Evolutionary conservation across 2,888 invertebrate genomes (phyloP).

Genomic region (Orthosia incerta): DNA sequence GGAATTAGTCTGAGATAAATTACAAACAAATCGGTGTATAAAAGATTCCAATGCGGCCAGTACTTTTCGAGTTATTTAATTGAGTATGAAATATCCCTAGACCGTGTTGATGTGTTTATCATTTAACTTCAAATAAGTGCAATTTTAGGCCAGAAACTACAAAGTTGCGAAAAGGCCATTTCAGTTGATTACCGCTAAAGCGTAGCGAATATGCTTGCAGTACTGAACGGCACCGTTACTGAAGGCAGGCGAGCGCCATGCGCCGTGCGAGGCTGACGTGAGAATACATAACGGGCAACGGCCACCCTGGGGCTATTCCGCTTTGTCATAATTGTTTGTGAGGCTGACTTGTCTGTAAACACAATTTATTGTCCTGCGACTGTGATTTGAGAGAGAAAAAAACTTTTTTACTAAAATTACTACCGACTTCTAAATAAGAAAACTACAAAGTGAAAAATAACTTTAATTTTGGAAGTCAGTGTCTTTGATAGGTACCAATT

Average conservation of each 20-base stretch:
- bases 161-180: conserved; percentile 6
- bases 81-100: no score
- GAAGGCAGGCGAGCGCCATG: conserved; percentile 25
- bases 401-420: no score
- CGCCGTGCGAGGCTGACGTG: conserved; percentile 6
- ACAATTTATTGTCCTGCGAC: not conserved
- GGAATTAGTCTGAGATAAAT: no score
- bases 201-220: conserved; percentile 22
- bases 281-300: conserved; percentile 45
- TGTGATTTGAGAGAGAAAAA: not conserved
- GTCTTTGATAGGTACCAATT: no score
- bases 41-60: no score
- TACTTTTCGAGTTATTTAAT: no score
- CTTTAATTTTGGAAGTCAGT: no score
- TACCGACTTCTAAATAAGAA: no score
- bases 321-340: not conserved
- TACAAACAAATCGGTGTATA: no score
- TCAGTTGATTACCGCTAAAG: conserved; percentile 28
- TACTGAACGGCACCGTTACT: conserved; percentile 48
- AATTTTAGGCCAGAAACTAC: not conserved
- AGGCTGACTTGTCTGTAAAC: not conserved
- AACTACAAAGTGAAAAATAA: no score
- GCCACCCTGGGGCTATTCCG: not conserved
- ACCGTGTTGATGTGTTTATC: no score
- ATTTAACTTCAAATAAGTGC: not conserved